Evolutionary conservation across 2,888 invertebrate species (phyloP).

Genomic region (Drosophila ustulata): DNA sequence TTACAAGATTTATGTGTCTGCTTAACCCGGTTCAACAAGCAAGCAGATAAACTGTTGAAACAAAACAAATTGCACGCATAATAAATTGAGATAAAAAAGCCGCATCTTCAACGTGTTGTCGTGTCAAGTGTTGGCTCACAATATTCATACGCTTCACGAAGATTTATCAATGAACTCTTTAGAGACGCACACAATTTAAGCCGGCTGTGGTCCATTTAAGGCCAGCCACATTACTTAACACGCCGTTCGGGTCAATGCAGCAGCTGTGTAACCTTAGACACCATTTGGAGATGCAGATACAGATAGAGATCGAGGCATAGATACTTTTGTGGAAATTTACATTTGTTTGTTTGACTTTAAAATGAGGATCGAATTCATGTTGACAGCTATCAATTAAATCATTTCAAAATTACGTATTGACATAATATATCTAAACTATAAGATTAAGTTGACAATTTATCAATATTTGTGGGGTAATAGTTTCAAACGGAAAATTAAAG

Average conservation of each 20-base stretch:
- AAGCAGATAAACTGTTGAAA: constrained; percentile 18
- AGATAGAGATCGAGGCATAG: not conserved
- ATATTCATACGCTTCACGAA: constrained; percentile 14
- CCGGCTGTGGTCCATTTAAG: constrained; percentile 15
- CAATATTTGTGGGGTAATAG: too few species aligned
- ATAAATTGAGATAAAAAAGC: constrained; percentile 4
- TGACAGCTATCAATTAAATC: not conserved
- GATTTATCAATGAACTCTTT: constrained; percentile 37
- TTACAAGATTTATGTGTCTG: constrained; percentile 21
- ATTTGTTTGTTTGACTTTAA: not conserved
- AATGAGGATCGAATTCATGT: not conserved
- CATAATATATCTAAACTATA: too few species aligned
- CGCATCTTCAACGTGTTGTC: constrained; percentile 21
- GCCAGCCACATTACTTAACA: constrained; percentile 35
- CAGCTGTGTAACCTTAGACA: constrained; percentile 51
- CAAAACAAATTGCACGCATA: constrained; percentile 16
- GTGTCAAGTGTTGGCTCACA: constrained; percentile 26
- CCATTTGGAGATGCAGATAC: constrained; percentile 20
- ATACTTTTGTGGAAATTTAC: too few species aligned
- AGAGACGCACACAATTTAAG: constrained; percentile 22
- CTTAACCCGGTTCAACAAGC: constrained; percentile 17
- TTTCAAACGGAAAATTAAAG: too few species aligned
- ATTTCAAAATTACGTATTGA: not conserved
- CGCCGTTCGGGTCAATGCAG: constrained; percentile 27
- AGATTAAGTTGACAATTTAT: too few species aligned